A percentile compares a stretch with the other conserved stretches of the same genome.
phyloP scores from a whole-genome alignment of 2,888 invertebrate species.

The Mactromeris polynyma region DNA sequence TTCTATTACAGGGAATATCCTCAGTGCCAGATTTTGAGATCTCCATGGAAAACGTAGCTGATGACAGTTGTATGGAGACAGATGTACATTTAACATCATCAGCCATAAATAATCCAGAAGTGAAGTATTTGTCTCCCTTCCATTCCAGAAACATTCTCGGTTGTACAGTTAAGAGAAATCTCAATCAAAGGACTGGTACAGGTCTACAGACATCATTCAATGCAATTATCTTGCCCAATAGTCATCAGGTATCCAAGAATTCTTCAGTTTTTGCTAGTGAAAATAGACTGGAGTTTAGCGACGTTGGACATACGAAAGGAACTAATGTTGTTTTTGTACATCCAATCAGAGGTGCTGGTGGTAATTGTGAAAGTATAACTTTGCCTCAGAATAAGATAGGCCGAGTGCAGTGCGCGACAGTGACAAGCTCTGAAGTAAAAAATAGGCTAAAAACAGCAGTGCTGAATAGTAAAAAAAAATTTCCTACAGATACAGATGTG shows the following conservation, averaged over 20 bases:
- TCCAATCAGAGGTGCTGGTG: not conserved
- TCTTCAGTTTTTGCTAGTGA: not conserved
- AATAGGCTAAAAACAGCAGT: not conserved
- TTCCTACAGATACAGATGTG: not conserved
- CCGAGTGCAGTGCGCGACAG: conserved; percentile 7
- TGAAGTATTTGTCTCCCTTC: not conserved
- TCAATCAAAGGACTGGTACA: not conserved
- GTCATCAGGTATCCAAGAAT: not conserved
- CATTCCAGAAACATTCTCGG: not conserved
- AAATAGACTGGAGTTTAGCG: not conserved
- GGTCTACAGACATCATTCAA: not conserved
- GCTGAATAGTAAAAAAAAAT: not conserved
- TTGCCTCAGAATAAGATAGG: not conserved
- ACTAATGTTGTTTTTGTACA: not conserved
- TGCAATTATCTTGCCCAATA: not conserved
- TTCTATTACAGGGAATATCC: not conserved
- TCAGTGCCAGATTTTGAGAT: not conserved
- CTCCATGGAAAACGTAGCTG: conserved; percentile 7
- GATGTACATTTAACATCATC: not conserved
- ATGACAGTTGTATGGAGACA: not conserved
- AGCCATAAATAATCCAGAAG: not conserved
- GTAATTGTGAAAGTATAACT: not conserved
- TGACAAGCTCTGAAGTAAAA: conserved; percentile 1
- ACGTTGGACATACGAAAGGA: not conserved
- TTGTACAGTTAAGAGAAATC: not conserved